Base-by-base conservation (phyloP, 2,113 vertebrate genomes). In the Pontoporia blainvillei region DNA sequence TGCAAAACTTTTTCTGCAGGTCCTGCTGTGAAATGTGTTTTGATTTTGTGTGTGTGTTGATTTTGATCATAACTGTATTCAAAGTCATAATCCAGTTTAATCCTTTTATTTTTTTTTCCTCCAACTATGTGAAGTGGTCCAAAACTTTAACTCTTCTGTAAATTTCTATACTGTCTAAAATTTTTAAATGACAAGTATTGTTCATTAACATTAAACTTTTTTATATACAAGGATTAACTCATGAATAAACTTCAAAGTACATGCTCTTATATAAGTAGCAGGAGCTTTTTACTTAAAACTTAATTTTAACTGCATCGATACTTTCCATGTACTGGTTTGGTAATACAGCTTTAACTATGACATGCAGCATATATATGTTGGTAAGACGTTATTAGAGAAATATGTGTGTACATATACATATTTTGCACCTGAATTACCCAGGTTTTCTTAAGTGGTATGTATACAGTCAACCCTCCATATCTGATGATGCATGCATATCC, bases 121-220 rank as follows among this genome's bases (percentile, higher is more conserved):
- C 21, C 31, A 61, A 84, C 91, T 95, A 89, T 95, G 75, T 90
- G 96, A 87, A 86, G 41, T 86, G 73, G 46, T 98, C 94, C 86
- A 84, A 96, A 97, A 97, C 79, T 73, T 95, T 96, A 97, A 96
- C 96, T 98, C 98, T 98, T 97, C 85, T 98, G 87, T 90, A 94
- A 98, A 90, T 96, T 97, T 94, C 92, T 95, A 62, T 96, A 76
- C 89, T 97, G 21, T 92, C 52, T 97, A 95, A 83, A 97, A 96
- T 44, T 90, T 94, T 95, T 91, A 93, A 94, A 84, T 81, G 71
- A 96, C 54, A 81, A 85, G 15, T 93, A 90, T 82, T 94, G 85
- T 36, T 96, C 90, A 69, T 95, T 96, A 97, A 95, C 78, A 96
- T 96, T 87, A 29, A 97, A 96, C 20, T 21, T 94, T 97, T 98